Base-by-base conservation (phyloP, 2,888 invertebrate species). In the Prosapia bicincta region DNA sequence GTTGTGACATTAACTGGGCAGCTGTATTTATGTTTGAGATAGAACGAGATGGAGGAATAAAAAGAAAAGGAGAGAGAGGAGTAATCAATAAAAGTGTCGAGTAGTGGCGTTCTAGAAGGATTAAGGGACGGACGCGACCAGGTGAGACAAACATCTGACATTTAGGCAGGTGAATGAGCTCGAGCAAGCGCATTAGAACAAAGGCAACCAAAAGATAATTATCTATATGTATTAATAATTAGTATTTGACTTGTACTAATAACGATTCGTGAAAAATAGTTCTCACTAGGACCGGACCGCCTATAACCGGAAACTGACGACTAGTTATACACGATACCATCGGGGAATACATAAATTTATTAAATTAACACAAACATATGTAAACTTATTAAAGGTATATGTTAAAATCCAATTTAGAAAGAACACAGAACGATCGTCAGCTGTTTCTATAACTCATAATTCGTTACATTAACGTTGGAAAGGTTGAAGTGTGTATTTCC, bases 221-320 rank as follows among this genome's bases (percentile, higher is more conserved):
- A 54, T 54, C 54, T 54, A 54, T 54, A 54, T 54, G 54, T 54
- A 54, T 54, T 54, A 54, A 54, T 54, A 54, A 54, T 54, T 54
- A 54, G 54, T 54, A 54, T 54, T 54, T 54, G 54, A 54, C 54
- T 54, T 54, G 54, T 54, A 54, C 54, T 54, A 54, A 54, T 54
- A 54, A 54, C 54, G 20, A 20, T 20, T 54, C 9, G 2, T 54
- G 54, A 54, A 54, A 54, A 54, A 54, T 54, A 54, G 54, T 54
- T 54, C 54, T 54, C 20, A 9, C 54, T 54, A 38, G 15, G 38
- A 13, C 38, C 38, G 38, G 38, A 15, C 38, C 38, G 10, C 38
- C 13, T 38, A 2, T 13, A 7, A 38, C 38, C 38, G 38, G 38
- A 38, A 13, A 38, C 38, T 13, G 38, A 13, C 38, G 54, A 20